Base-by-base conservation (phyloP, 2,113 vertebrate species). In the Leucosticte australis region DNA sequence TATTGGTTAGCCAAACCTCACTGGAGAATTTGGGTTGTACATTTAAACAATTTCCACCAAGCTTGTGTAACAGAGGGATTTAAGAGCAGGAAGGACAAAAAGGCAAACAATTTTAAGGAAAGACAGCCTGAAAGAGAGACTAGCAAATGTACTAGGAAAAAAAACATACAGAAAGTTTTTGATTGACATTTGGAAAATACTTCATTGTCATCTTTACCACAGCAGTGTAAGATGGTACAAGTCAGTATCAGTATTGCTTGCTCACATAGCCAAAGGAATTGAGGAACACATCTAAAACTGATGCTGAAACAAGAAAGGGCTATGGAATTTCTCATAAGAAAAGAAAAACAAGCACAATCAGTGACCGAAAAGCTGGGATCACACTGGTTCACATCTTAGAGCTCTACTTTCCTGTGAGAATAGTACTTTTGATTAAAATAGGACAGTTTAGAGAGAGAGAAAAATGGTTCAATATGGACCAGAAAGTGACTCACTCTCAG, bases 1-100 rank as follows among this genome's bases (percentile, higher is more conserved):
- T 89, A 60, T 47, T 75, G 62, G 68, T 83, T 83, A 95, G 88
- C 76, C 92, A 96, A 96, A 95, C 80, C 92, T 92, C 90, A 90
- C 26, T 89, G 80, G 93, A 94, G 83, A 93, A 92, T 93, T 87
- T 88, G 68, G 64, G 47, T 77, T 82, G 52, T 60, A 87, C 79
- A 87, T 88, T 88, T 86, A 86, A 94, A 95, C 44, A 33, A 67
- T 86, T 88, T 96, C 63, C 60, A 93, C 60, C 71, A 86, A 59
- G 31, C 39, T 53, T 49, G 44, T 37, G 23, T 84, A 90, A 90
- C 76, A 30, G 41, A 75, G 35, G n/a, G 64, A 81, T 83, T 95
- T 86, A 88, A 89, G 37, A 57, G 60, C 73, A 84, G 69, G 88
- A 90, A 95, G 89, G 65, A 81, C 85, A 96, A 95, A 95, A 95